phyloP scores from a whole-genome alignment of 2,797 vertebrate genomes.

The Scomberomorus guttatus region DNA sequence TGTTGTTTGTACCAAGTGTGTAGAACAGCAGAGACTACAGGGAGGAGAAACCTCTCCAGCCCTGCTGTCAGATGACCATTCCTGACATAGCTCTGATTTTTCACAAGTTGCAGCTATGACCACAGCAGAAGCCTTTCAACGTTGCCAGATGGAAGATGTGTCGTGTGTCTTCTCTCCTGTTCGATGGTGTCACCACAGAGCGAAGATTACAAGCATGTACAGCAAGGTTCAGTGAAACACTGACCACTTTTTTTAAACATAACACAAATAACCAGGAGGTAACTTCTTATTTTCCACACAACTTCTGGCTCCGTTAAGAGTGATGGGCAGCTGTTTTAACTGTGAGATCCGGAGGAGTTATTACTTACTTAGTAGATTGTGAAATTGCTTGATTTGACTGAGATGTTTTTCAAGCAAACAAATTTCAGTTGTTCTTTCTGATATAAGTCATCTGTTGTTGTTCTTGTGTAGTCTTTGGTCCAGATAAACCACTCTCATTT shows the following conservation, averaged over 20 bases:
- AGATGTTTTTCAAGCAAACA: slow-evolving; percentile 40
- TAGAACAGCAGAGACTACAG: slow-evolving; percentile 66
- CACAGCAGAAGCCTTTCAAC: slow-evolving; percentile 65
- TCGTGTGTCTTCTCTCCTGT: slow-evolving; percentile 40
- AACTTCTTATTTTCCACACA: background rate
- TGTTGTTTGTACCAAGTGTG: slow-evolving; percentile 86
- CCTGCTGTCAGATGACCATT: slow-evolving; percentile 83
- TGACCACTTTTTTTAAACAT: background rate
- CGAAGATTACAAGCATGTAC: background rate
- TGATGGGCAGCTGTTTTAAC: slow-evolving; percentile 22
- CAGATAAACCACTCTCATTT: slow-evolving; percentile 53
- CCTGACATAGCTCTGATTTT: slow-evolving; percentile 80
- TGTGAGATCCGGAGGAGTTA: slow-evolving; percentile 3
- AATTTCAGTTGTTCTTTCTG: slow-evolving; percentile 39
- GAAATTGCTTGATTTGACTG: slow-evolving; percentile 26
- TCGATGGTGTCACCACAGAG: slow-evolving; percentile 25
- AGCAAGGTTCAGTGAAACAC: slow-evolving; percentile 9
- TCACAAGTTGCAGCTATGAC: slow-evolving; percentile 74
- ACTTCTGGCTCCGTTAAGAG: background rate
- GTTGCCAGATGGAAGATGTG: slow-evolving; percentile 65
- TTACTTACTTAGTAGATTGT: slow-evolving; percentile 31
- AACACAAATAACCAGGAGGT: background rate
- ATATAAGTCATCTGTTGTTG: slow-evolving; percentile 59
- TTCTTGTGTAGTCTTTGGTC: slow-evolving; percentile 38
- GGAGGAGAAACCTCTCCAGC: slow-evolving; percentile 70